Base-by-base conservation (phyloP, 2,113 vertebrate species). In the Elachura formosa region DNA sequence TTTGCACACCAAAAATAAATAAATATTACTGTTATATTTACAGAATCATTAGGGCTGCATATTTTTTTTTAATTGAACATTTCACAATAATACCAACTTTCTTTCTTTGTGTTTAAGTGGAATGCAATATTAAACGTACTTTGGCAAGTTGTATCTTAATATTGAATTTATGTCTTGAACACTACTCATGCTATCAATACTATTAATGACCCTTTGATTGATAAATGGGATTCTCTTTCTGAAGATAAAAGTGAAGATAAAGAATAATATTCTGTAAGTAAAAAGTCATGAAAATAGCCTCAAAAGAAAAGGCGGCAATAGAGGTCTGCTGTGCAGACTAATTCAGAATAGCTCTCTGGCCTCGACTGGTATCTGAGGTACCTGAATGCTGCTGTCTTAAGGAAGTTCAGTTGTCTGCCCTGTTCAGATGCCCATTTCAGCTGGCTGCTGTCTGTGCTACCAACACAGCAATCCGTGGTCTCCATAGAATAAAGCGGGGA, bases 401-500 rank as follows among this genome's bases (percentile, higher is more conserved):
- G 40, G 64, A 29, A 56, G 14, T 25, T 64, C 20, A 6, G 8
- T 48, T 66, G 36, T 24, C 25, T 82, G 46, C 52, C 20, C 33
- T 79, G 25, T 62, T 13, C 18, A 29, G 10, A 28, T 83, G 33
- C n/a, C 36, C 22, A 15, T 83, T 88, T 72, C 61, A 72, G 28
- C 40, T 73, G 79, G 11, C 36, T 75, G 48, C 55, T 19, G 34
- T 15, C 66, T 79, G 8, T 18, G 12, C 28, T n/a, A 55, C 16
- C 64, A 66, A 23, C 34, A 55, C 1, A 59, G 14, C 41, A 11
- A 51, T 34, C 52, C 45, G 0, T 52, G 36, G 4, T 40, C 41
- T 56, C 33, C 0, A 0, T 20, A 15, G 52, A 8, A 59, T 43
- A 51, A 68, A 69, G 74, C 1, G 0, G 34, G 16, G 13, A 56